Conservation (phyloP, 2,113 vertebrate species). For the Melozone crissalis region DNA sequence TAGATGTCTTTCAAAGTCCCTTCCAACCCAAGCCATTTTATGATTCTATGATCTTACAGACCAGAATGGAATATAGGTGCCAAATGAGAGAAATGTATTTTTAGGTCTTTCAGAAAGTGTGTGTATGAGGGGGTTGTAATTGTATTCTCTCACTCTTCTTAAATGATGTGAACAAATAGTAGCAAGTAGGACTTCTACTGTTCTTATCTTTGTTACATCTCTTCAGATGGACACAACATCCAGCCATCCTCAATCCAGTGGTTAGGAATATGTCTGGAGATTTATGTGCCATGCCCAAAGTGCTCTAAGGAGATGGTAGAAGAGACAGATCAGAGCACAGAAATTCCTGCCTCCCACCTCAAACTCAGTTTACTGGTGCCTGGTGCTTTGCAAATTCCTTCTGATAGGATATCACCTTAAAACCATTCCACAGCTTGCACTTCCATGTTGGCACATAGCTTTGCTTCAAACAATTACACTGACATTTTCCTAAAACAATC, state of each 20-base stretch:
- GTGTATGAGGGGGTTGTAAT: neutral
- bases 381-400: slow-evolving; percentile 37
- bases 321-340: neutral
- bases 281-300: neutral
- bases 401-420: slow-evolving; percentile 40
- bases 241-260: neutral
- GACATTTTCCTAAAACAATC: slow-evolving; percentile 75
- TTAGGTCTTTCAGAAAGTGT: neutral
- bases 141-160: neutral
- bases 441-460: slow-evolving; percentile 36
- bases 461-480: slow-evolving; percentile 62
- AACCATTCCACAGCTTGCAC: slow-evolving; percentile 39
- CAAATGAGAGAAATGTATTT: neutral
- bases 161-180: neutral
- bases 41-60: neutral
- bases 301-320: neutral
- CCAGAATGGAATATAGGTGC: neutral
- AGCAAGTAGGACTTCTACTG: neutral
- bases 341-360: neutral
- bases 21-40: neutral
- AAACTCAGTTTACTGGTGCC: neutral
- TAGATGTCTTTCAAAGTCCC: neutral
- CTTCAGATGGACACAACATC: neutral
- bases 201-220: neutral
- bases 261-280: neutral